Evolutionary conservation across 2,113 vertebrate genomes (phyloP).

Genomic region (Mobula hypostoma): DNA sequence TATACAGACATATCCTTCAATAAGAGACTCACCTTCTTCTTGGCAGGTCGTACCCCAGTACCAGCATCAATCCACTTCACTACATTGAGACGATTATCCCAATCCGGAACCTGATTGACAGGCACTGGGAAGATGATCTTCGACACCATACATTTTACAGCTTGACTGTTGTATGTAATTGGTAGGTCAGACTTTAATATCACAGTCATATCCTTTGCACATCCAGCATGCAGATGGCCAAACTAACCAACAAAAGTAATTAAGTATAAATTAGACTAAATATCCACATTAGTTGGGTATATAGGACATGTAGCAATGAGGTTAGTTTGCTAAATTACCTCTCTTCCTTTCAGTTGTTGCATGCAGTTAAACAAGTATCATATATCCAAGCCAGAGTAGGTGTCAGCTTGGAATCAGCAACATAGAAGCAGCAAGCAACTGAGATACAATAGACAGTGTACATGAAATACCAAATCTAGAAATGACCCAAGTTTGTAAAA

Average conservation of each 20-base stretch:
- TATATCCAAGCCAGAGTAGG: not conserved
- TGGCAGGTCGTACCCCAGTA: conserved; percentile 45
- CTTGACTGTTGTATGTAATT: conserved; percentile 50
- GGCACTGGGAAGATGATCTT: conserved; percentile 63
- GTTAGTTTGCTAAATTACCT: not conserved
- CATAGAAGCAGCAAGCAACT: not conserved
- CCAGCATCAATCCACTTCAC: conserved; percentile 59
- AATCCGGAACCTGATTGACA: conserved; percentile 66
- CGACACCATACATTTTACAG: conserved; percentile 62
- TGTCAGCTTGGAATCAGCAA: not conserved
- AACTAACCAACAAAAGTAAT: conserved; percentile 47
- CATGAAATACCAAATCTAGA: no score
- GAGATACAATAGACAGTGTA: no score
- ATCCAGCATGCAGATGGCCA: conserved; percentile 80
- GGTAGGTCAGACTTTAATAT: conserved; percentile 62
- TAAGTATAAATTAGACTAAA: not conserved
- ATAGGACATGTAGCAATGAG: not conserved
- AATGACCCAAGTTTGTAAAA: no score
- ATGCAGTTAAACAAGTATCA: not conserved
- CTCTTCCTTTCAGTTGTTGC: not conserved
- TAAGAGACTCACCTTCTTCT: conserved; percentile 58
- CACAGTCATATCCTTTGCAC: conserved; percentile 68
- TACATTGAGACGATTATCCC: conserved; percentile 64
- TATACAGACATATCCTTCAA: not conserved
- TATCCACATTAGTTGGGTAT: not conserved